Conservation (phyloP, 2,888 invertebrate genomes). For the Morpho helenor region DNA sequence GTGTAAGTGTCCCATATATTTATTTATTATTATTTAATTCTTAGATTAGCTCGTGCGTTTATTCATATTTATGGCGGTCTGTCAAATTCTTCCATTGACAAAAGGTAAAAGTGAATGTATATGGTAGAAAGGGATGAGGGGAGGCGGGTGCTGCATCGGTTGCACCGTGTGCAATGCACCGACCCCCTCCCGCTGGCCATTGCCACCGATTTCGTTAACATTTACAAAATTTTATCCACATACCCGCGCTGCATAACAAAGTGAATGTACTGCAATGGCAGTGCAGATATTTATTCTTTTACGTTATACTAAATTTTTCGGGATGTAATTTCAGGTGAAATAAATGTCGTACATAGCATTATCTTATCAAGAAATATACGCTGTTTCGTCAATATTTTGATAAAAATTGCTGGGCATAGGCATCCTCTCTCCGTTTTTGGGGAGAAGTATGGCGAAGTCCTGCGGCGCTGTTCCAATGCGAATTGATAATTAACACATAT, state of each 20-base stretch:
- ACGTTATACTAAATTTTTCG: slow-evolving; percentile 3
- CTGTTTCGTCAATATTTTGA: too few relatives aligned
- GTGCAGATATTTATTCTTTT: slow-evolving; percentile 15
- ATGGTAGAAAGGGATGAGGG: slow-evolving; percentile 20
- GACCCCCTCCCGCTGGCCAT: slow-evolving; percentile 47
- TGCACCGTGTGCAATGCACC: slow-evolving; percentile 49
- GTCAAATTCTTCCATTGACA: slow-evolving; percentile 9
- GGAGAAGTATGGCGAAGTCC: too few relatives aligned
- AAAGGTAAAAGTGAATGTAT: slow-evolving; percentile 11
- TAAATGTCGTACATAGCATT: too few relatives aligned
- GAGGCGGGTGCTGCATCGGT: slow-evolving; percentile 13
- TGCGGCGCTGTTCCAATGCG: too few relatives aligned
- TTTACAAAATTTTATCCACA: slow-evolving; percentile 41
- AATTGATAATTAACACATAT: too few relatives aligned
- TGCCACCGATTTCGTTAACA: slow-evolving; percentile 56
- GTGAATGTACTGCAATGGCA: slow-evolving; percentile 16
- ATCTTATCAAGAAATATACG: too few relatives aligned
- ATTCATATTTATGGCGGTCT: too few relatives aligned
- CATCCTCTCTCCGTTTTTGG: too few relatives aligned
- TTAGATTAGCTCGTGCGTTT: too few relatives aligned
- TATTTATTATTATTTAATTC: too few relatives aligned
- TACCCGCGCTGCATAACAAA: slow-evolving; percentile 23
- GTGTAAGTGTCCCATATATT: too few relatives aligned
- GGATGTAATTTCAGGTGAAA: not conserved
- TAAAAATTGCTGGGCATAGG: too few relatives aligned